These are phyloP conservation scores for Fistularia commersonii DNA, from an alignment of 2,797 vertebrate species.

Conservation along the genomic window DNA sequence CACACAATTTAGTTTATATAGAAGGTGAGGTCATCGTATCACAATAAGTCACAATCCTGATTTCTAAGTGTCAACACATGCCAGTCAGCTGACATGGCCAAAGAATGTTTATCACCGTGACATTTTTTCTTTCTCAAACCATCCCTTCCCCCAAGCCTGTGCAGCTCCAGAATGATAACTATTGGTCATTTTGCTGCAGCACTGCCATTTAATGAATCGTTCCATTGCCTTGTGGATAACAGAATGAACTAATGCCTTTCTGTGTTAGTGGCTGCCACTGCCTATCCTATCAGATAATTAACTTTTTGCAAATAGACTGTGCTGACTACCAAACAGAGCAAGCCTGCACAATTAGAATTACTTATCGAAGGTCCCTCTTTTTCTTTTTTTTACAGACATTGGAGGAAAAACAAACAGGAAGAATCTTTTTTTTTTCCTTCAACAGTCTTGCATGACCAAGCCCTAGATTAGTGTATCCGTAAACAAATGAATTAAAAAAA, in stretches of 20 bases:
- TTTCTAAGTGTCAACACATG: conserved; percentile 17
- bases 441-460: conserved; percentile 37
- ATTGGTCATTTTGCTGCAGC: conserved; percentile 67
- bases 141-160: conserved; percentile 39
- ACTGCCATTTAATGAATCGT: conserved; percentile 74
- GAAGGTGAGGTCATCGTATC: conserved; percentile 16
- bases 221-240: conserved; percentile 79
- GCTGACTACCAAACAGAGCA: conserved; percentile 64
- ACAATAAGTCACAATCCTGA: conserved; percentile 10
- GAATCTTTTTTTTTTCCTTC: conserved; percentile 51
- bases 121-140: conserved; percentile 53
- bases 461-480: conserved; percentile 37
- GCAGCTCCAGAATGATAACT: conserved; percentile 65
- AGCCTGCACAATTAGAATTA: conserved; percentile 70
- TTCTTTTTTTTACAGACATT: conserved; percentile 26
- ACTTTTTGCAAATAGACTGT: conserved; percentile 81
- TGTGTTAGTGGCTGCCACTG: conserved; percentile 74
- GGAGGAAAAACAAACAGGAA: conserved; percentile 64
- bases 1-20: too few species aligned
- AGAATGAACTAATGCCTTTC: conserved; percentile 74
- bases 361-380: conserved; percentile 65
- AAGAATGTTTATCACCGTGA: conserved; percentile 55
- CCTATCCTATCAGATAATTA: conserved; percentile 88
- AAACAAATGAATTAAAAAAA: conserved; percentile 49
- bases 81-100: conserved; percentile 46